A percentile compares a stretch with the other conserved stretches of the same genome.
These are phyloP conservation scores for Empis stercorea DNA, from an alignment of 2,888 invertebrate species.

Conservation along the genomic window DNA sequence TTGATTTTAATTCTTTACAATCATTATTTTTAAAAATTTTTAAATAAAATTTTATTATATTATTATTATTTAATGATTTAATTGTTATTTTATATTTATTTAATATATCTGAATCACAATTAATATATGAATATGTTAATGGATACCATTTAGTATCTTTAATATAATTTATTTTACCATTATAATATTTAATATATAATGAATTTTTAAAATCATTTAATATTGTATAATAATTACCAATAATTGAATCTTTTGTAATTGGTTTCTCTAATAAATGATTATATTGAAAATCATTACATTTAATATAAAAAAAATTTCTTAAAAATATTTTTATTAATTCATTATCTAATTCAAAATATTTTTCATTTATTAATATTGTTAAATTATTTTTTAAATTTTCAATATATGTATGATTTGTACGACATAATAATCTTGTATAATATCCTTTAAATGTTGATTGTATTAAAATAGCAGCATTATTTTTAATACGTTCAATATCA, in stretches of 20 bases:
- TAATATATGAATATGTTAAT: neutral
- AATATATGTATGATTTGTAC: neutral
- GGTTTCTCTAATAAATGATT: neutral
- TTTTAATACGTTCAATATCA: neutral
- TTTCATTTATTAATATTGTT: neutral
- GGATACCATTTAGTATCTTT: neutral
- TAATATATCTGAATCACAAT: neutral
- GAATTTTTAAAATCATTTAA: neutral
- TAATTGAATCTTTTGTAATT: neutral
- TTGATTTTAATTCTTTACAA: neutral
- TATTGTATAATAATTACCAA: neutral
- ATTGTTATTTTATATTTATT: neutral
- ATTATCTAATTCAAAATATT: neutral
- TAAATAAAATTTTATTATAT: neutral
- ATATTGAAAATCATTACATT: neutral
- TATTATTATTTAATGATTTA: neutral
- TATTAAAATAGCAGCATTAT: neutral
- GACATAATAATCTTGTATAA: neutral
- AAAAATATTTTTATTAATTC: neutral
- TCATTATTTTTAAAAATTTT: neutral
- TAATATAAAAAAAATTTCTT: neutral
- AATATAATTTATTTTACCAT: neutral
- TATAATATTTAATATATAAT: neutral
- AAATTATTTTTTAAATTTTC: neutral
- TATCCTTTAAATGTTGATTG: neutral